Conservation (phyloP, 2,888 invertebrate genomes). For the Erynnis tages region DNA sequence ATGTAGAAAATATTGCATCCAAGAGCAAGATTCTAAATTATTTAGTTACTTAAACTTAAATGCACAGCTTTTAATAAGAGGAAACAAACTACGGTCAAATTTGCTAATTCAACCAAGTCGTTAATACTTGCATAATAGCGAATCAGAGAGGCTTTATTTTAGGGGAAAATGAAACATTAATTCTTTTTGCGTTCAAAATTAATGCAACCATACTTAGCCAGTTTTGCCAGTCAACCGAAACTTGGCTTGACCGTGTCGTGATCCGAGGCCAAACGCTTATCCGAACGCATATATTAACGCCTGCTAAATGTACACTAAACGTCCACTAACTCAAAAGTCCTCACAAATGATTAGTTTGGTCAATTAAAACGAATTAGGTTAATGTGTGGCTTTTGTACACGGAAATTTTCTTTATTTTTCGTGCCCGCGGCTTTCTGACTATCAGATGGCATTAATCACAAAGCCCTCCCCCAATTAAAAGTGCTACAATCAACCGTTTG, state of each 20-base stretch:
- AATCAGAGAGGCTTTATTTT: too few species aligned
- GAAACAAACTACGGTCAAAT: too few species aligned
- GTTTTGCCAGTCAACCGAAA: not conserved
- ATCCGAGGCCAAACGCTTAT: conserved; percentile 43
- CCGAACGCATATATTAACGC: conserved; percentile 59
- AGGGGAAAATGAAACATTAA: too few species aligned
- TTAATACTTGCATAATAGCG: too few species aligned
- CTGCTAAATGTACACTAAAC: conserved; percentile 47
- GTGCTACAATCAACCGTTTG: conserved; percentile 51
- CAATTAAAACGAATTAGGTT: conserved; percentile 80
- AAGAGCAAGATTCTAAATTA: too few species aligned
- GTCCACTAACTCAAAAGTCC: conserved; percentile 47
- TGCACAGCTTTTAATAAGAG: too few species aligned
- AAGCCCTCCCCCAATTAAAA: conserved; percentile 79
- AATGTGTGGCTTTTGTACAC: conserved; percentile 72
- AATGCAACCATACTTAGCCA: too few species aligned
- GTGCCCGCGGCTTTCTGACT: conserved; percentile 61
- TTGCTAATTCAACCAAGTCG: too few species aligned
- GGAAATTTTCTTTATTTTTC: conserved; percentile 58
- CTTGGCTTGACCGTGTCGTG: conserved; percentile 51
- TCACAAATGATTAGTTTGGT: conserved; percentile 74
- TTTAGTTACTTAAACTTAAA: too few species aligned
- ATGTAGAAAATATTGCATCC: too few species aligned
- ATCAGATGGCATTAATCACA: conserved; percentile 79
- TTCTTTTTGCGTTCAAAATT: too few species aligned